Conservation (phyloP, 37 sponge, comb jelly and placozoan genomes). For the Aplysina aerophoba region DNA sequence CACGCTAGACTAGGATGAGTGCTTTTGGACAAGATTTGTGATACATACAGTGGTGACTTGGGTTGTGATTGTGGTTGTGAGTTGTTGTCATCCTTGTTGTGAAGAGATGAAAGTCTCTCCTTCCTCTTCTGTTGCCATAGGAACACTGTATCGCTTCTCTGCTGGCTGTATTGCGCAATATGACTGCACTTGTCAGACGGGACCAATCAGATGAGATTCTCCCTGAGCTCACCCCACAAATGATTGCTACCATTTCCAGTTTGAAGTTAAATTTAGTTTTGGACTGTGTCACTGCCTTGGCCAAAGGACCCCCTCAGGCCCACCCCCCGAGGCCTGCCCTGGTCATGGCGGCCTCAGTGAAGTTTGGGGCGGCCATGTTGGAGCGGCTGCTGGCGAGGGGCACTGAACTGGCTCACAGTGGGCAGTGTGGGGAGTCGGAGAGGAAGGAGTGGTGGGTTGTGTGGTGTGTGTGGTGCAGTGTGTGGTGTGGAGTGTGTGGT, state of each 20-base stretch:
- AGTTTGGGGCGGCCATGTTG: slow-evolving; percentile 48
- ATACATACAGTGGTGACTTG: no score
- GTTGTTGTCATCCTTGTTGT: no score
- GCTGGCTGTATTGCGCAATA: slow-evolving; percentile 16
- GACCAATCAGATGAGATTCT: slow-evolving; percentile 3
- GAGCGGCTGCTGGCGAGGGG: slow-evolving; percentile 47
- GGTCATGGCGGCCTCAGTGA: background rate
- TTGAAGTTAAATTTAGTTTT: background rate
- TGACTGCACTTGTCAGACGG: slow-evolving; percentile 23
- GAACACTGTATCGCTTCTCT: background rate
- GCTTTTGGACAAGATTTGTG: no score
- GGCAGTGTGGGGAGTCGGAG: background rate
- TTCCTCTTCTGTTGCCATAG: no score
- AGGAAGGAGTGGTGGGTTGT: slow-evolving; percentile 3
- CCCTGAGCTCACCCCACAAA: background rate
- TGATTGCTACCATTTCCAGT: background rate
- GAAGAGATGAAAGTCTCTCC: no score
- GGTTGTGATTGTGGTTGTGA: no score
- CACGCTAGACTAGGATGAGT: no score
- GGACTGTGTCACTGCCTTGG: background rate
- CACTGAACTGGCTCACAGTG: background rate
- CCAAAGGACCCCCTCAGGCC: slow-evolving; percentile 25
- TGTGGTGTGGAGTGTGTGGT: background rate
- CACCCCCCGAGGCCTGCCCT: slow-evolving; percentile 25
- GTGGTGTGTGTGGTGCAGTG: background rate